phyloP scores from a whole-genome alignment of 2,797 vertebrate species.

The Otus scops region DNA sequence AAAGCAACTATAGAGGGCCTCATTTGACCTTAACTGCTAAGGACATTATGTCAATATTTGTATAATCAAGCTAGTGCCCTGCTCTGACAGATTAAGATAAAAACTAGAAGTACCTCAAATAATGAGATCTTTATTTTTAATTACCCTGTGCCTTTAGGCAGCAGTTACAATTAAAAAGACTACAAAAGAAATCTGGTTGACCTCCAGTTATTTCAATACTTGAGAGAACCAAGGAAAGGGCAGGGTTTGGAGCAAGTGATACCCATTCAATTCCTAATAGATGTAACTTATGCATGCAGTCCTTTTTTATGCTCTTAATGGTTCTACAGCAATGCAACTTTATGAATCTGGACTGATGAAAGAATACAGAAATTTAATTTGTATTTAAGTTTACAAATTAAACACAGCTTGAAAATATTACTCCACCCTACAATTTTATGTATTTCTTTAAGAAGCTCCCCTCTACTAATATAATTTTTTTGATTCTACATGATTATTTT shows the following conservation, averaged over 20 bases:
- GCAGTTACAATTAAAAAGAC: background rate
- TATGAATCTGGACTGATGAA: background rate
- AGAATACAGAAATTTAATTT: background rate
- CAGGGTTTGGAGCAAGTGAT: background rate
- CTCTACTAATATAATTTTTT: background rate
- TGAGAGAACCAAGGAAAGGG: background rate
- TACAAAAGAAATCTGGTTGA: background rate
- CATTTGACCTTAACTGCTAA: constrained; percentile 1
- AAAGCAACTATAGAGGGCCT: background rate
- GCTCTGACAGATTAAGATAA: constrained; percentile 4
- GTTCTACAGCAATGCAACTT: background rate
- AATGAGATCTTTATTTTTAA: constrained; percentile 38
- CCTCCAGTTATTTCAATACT: constrained; percentile 9
- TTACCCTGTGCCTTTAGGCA: constrained; percentile 28
- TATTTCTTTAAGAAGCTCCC: background rate
- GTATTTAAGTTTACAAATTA: background rate
- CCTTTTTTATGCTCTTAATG: background rate
- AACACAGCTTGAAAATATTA: background rate
- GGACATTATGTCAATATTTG: background rate
- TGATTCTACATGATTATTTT: background rate
- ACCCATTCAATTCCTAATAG: background rate
- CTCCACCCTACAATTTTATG: background rate
- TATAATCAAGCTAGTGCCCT: background rate
- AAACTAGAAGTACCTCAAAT: constrained; percentile 25
- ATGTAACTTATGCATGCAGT: background rate